Evolutionary conservation across 2,888 invertebrate species (phyloP), one percentile per base, ranked within the genome.

Genomic region (Hoplodrina blanda): DNA sequence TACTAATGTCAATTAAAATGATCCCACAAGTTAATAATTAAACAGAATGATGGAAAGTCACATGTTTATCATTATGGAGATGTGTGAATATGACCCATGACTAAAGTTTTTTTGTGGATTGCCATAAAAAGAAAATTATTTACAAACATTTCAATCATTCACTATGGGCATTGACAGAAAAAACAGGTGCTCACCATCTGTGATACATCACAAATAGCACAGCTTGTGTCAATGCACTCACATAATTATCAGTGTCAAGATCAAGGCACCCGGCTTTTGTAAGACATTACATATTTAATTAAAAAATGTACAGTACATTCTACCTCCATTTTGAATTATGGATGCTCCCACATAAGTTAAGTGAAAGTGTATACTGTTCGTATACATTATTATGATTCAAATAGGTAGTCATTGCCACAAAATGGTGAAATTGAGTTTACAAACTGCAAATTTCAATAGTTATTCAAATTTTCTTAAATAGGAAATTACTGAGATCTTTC

Each of bases 211-310:
- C 37, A 68, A 62, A 63, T 46, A 82, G 57, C 64, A 70, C 62
- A 41, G 60, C 64, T 73, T 67, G 69, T 83, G 85, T 86, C 83
- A 88, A 85, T 75, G 78, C 73, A 74, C 83, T 78, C 57, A 44
- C 46, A 76, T 62, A n/a, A 65, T 30, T 52, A 67, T 81, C 78
- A 86, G 84, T 87, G 87, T 85, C 88, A 90, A 89, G 89, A 87
- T 88, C 89, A 89, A 88, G 87, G 86, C 63, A 78, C 79, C 5
- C 33, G 5, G 17, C 20, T 65, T 64, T 64, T 59, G 37, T 25
- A 55, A 66, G 25, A 41, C 4, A 20, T 53, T 50, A 59, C 15
- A 15, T 56, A 60, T 13, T 46, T 56, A 30, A 37, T 57, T 70
- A 13, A 44, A 25, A 61, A 44, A 25, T 44, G 52, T 44, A 53